These are phyloP conservation scores for Trialeurodes vaporariorum DNA, from an alignment of 1,140 invertebrate genomes.

Conservation along the genomic window DNA sequence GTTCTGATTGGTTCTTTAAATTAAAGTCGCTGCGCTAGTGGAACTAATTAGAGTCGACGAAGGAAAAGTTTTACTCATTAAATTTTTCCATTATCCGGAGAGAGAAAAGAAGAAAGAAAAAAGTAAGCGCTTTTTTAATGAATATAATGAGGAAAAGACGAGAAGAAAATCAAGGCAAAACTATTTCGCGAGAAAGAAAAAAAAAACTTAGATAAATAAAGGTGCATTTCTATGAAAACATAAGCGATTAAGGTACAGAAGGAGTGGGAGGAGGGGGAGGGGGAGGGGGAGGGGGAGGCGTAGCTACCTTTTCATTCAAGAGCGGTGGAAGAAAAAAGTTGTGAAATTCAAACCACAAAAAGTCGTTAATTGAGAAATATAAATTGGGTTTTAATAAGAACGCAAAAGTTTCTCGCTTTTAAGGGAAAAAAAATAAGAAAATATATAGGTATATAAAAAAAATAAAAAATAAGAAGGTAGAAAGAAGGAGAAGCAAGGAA, in stretches of 20 bases:
- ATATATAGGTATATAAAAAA: no score
- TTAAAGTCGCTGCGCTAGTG: background rate
- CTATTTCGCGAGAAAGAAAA: background rate
- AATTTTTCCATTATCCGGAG: background rate
- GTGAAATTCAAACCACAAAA: background rate
- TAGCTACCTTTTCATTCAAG: no score
- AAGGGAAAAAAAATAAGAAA: no score
- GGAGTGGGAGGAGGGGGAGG: background rate
- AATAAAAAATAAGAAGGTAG: background rate
- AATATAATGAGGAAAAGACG: background rate
- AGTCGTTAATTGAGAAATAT: slow-evolving; percentile 1
- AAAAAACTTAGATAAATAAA: background rate
- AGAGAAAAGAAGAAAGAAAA: no score
- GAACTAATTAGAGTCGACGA: background rate
- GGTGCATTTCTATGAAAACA: background rate
- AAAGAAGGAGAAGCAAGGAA: background rate
- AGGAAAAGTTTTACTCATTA: slow-evolving; percentile 1
- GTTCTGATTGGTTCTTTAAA: background rate
- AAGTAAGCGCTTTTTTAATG: background rate
- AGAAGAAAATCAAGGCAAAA: no score
- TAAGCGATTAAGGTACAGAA: background rate
- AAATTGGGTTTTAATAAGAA: slow-evolving; percentile 1
- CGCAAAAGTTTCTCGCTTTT: background rate
- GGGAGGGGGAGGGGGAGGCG: background rate
- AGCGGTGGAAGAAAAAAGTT: background rate